Base-by-base conservation (phyloP, 2,888 invertebrate species). In the Nasonovia ribisnigri region DNA sequence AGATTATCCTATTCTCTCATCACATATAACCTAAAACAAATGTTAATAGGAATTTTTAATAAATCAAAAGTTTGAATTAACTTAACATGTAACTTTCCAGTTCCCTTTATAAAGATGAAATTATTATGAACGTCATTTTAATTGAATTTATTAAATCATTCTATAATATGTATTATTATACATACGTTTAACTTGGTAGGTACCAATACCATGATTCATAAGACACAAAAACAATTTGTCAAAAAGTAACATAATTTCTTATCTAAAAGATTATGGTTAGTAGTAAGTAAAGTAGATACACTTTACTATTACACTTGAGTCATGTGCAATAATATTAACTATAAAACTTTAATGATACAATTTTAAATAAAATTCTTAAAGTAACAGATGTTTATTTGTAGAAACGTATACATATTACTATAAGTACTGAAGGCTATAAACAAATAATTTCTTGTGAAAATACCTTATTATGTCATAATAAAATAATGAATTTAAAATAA, bases 171-270 rank as follows among this genome's bases (percentile, higher is more conserved):
- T 42, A 42, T 43, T 10, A 84, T 36, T 43, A 84, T 11, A 46
- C 29, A 48, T n/a, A 8, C 16, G 48, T 87, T 48, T 36, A 36
- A 77, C 3, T 36, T 36, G 6, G n/a, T 54, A 51, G 10, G 10
- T 46, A 46, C 11, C 11, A n/a, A 67, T 67, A 36, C n/a, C n/a
- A 36, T 6, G 8, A 77, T 11, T 36, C 8, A 16, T n/a, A 77
- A 36, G 77, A 36, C 16, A 13, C 46, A 86, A 86, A 29, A 90
- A 36, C 29, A 51, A 20, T 20, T 36, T 51, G 16, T 51, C 51
- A 36, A 51, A 89, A 89, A 89, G 43, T 89, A 89, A 51, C 6
- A 91, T 46, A 51, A 67, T 42, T 51, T 84, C 42, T 84, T 51
- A 84, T 91, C 48, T 90, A 29, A 51, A 67, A 48, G 5, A 46